These are phyloP conservation scores for Leptura quadrifasciata DNA, from an alignment of 2,888 invertebrate species.

Conservation along the genomic window DNA sequence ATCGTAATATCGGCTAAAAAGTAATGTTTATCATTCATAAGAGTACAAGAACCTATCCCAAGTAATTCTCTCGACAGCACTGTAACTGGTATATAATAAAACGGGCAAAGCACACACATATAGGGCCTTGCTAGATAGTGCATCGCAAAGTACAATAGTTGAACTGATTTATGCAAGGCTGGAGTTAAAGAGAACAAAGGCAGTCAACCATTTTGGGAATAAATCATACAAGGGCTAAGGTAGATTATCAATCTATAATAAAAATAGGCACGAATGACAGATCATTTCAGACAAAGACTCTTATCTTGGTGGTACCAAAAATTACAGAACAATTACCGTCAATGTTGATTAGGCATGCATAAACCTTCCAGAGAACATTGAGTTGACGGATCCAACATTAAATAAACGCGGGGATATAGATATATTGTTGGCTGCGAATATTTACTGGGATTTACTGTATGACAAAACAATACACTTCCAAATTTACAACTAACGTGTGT, in stretches of 20 bases:
- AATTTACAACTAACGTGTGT: not conserved
- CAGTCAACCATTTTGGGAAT: not conserved
- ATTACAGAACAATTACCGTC: too few relatives aligned
- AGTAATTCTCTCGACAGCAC: constrained; percentile 11
- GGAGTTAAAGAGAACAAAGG: not conserved
- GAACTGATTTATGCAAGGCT: not conserved
- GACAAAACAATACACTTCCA: not conserved
- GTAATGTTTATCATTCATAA: not conserved
- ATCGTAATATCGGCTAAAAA: too few relatives aligned
- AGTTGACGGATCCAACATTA: not conserved
- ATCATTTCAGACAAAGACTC: not conserved
- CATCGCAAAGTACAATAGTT: too few relatives aligned
- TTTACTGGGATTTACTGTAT: not conserved
- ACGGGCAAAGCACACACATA: constrained; percentile 10
- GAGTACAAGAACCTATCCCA: not conserved
- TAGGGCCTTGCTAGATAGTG: too few relatives aligned
- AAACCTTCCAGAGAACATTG: not conserved
- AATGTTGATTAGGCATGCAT: not conserved
- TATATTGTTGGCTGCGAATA: constrained; percentile 12
- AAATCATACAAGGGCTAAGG: not conserved
- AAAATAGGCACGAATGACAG: not conserved
- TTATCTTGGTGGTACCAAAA: too few relatives aligned
- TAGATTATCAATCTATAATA: not conserved
- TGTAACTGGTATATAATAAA: constrained; percentile 2
- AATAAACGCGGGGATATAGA: too few relatives aligned